These are phyloP conservation scores for Phthorimaea operculella DNA, from an alignment of 1,140 invertebrate species.

Conservation along the genomic window DNA sequence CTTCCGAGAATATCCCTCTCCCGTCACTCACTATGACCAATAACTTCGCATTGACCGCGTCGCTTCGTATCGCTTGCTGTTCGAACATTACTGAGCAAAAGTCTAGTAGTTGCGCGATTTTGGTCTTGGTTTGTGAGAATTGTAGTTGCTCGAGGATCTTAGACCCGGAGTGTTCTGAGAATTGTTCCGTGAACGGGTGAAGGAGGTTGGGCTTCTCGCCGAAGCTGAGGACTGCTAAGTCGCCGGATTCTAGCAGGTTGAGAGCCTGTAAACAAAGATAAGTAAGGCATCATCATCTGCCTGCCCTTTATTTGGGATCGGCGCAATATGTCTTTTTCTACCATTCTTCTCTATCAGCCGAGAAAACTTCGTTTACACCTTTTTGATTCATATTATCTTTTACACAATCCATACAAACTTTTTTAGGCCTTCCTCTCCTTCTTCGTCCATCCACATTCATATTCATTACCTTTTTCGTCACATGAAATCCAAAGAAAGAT, in stretches of 20 bases:
- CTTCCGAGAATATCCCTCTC: constrained; percentile 91
- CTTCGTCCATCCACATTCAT: no score
- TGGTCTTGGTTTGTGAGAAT: constrained; percentile 85
- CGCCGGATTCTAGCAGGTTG: constrained; percentile 92
- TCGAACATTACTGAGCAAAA: constrained; percentile 79
- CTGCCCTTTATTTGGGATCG: no score
- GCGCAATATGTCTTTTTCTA: no score
- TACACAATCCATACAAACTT: no score
- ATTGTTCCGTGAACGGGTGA: constrained; percentile 87
- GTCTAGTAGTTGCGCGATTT: constrained; percentile 83
- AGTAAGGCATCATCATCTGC: no score
- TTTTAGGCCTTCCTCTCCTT: no score
- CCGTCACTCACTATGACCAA: constrained; percentile 96
- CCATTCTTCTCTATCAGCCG: no score
- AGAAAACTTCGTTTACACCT: no score
- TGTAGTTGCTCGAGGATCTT: constrained; percentile 81
- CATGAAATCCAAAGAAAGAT: no score
- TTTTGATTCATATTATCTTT: no score
- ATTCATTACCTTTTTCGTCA: no score
- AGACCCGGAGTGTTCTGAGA: constrained; percentile 83
- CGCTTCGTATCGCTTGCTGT: constrained; percentile 65
- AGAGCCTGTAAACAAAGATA: constrained; percentile 83
- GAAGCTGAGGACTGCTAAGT: constrained; percentile 92
- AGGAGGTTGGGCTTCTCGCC: constrained; percentile 87
- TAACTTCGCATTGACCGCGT: constrained; percentile 81